A percentile compares a stretch with the other conserved stretches of the same genome.
phyloP scores from a whole-genome alignment of 2,797 vertebrate genomes.

The Pseudochirops cupreus region DNA sequence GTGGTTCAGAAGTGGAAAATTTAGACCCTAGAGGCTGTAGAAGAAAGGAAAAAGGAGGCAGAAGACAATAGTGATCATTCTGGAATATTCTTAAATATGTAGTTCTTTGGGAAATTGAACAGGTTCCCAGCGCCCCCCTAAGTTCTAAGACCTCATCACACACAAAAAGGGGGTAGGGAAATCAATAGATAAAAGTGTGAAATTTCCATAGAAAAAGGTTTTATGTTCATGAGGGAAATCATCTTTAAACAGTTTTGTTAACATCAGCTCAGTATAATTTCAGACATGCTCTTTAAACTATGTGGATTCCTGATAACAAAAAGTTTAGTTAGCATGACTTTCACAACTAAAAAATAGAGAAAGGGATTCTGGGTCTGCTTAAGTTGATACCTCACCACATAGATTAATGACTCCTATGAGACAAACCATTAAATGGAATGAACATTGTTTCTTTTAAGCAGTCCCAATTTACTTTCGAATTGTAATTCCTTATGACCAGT shows the following conservation, averaged over 20 bases:
- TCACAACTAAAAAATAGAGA: not conserved
- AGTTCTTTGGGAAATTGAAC: not conserved
- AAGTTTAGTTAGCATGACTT: not conserved
- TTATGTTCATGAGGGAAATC: not conserved
- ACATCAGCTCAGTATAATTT: not conserved
- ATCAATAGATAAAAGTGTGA: not conserved
- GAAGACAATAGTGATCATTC: not conserved
- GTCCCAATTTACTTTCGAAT: constrained; percentile 17
- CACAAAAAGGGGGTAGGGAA: not conserved
- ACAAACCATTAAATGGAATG: not conserved
- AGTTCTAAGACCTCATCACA: not conserved
- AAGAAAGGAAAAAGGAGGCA: not conserved
- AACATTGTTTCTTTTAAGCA: not conserved
- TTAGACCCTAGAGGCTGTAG: not conserved
- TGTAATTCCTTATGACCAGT: constrained; percentile 3
- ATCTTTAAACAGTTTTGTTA: not conserved
- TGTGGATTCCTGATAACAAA: not conserved
- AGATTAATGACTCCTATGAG: not conserved
- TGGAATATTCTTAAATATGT: not conserved
- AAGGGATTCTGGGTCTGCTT: too few species aligned
- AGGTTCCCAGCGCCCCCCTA: not conserved
- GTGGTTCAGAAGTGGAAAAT: not conserved
- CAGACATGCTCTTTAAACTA: not conserved
- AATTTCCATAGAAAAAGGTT: constrained; percentile 3
- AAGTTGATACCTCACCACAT: too few species aligned